These are phyloP conservation scores for Acomys russatus DNA, from an alignment of 2,797 vertebrate species.

Conservation along the genomic window DNA sequence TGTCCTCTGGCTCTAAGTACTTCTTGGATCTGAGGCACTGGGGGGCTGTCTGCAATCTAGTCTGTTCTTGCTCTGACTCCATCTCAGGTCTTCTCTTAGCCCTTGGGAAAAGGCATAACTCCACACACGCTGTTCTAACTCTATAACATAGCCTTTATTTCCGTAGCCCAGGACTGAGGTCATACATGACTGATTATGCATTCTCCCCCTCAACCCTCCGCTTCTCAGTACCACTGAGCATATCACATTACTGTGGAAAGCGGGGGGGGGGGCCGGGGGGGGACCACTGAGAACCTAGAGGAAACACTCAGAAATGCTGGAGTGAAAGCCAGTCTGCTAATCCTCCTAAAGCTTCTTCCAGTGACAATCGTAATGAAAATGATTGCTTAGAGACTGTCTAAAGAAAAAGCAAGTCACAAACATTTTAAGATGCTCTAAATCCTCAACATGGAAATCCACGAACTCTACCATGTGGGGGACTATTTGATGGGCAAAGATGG, in stretches of 20 bases:
- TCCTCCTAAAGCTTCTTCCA: constrained; percentile 28
- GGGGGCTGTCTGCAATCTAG: neutral
- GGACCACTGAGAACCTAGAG: constrained; percentile 49
- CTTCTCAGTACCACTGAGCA: constrained; percentile 53
- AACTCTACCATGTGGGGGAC: constrained; percentile 17
- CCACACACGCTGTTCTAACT: neutral
- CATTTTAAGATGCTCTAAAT: constrained; percentile 72
- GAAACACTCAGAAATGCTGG: constrained; percentile 43
- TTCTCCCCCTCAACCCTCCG: neutral
- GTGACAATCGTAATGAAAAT: constrained; percentile 61
- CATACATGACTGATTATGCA: constrained; percentile 66
- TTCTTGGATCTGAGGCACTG: neutral
- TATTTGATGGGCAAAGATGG: constrained; percentile 77
- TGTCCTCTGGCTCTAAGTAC: neutral
- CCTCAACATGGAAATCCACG: constrained; percentile 64
- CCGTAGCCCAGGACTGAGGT: constrained; percentile 71
- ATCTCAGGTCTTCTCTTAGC: neutral
- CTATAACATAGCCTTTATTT: constrained; percentile 61
- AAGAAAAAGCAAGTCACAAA: constrained; percentile 1
- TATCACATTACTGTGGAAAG: constrained; percentile 66
- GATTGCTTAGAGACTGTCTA: constrained; percentile 60
- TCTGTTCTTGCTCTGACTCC: neutral
- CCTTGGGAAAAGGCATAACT: constrained; percentile 44
- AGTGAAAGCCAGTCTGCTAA: constrained; percentile 74
- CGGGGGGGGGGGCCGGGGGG: neutral